These are phyloP conservation scores for Uloborus plumipes DNA, from an alignment of 2,888 invertebrate genomes.

Conservation along the genomic window DNA sequence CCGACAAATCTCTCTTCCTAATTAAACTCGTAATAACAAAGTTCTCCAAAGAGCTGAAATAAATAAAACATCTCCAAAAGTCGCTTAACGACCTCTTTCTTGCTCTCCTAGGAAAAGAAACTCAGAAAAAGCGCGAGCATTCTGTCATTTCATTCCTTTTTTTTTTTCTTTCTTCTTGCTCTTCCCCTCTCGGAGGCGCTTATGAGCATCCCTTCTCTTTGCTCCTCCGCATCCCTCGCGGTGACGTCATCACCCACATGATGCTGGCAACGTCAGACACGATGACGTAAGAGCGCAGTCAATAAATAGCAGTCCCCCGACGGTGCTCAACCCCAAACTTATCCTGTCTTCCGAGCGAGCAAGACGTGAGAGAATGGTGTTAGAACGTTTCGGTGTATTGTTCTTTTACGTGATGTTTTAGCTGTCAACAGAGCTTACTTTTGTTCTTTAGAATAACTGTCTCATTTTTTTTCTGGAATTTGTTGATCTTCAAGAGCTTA, in stretches of 20 bases:
- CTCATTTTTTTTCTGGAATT: neutral
- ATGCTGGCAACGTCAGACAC: slow-evolving; percentile 39
- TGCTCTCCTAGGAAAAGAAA: slow-evolving; percentile 2
- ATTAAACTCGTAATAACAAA: slow-evolving; percentile 34
- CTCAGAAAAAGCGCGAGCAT: slow-evolving; percentile 10
- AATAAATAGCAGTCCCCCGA: slow-evolving; percentile 10
- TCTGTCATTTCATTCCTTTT: slow-evolving; percentile 11
- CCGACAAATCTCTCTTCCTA: slow-evolving; percentile 20
- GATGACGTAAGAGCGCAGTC: neutral
- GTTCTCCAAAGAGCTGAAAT: slow-evolving; percentile 9
- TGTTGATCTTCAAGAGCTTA: neutral
- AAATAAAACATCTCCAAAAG: slow-evolving; percentile 7
- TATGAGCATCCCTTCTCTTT: slow-evolving; percentile 21
- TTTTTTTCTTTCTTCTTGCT: neutral
- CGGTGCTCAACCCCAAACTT: slow-evolving; percentile 18
- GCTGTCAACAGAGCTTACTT: neutral
- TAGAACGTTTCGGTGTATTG: neutral
- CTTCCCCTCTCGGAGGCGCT: slow-evolving; percentile 10
- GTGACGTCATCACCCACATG: slow-evolving; percentile 10
- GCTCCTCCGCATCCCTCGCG: slow-evolving; percentile 47
- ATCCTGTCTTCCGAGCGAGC: slow-evolving; percentile 29
- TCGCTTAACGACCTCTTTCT: neutral
- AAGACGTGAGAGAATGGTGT: neutral
- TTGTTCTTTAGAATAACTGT: too few relatives aligned
- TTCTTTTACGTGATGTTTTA: neutral